Percentiles rank a stretch among this genome's conserved stretches.
Evolutionary conservation across 2,113 vertebrate genomes (phyloP).

Genomic region (Axis porcinus): DNA sequence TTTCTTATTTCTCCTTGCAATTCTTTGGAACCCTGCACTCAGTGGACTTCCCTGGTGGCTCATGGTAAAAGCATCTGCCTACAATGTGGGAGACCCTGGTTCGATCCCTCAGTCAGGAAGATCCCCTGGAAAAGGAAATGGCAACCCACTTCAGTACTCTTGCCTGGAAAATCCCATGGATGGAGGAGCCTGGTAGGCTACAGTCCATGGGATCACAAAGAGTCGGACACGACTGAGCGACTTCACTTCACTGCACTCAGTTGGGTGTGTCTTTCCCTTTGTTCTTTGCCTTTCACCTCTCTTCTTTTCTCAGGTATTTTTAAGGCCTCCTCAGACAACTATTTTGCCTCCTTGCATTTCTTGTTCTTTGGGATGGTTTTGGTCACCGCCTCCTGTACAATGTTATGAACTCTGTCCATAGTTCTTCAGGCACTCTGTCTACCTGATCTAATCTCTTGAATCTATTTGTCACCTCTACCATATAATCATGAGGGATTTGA

Average conservation of each 20-base stretch:
- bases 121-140: neutral
- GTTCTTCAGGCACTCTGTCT: neutral
- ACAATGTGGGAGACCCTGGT: neutral
- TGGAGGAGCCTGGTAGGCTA: neutral
- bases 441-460: neutral
- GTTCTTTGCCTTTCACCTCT: neutral
- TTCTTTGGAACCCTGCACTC: neutral
- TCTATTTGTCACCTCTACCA: neutral
- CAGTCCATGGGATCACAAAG: accelerated
- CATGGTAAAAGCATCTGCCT: neutral
- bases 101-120: accelerated
- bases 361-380: neutral
- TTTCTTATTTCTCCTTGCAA: neutral
- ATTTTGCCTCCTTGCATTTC: neutral
- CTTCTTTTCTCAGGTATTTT: neutral
- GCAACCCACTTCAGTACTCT: neutral
- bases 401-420: neutral
- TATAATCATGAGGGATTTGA: neutral
- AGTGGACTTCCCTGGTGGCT: neutral
- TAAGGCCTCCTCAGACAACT: neutral
- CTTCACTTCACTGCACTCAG: neutral
- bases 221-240: accelerated
- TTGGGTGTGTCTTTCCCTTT: neutral
- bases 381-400: neutral
- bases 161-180: neutral